Conservation (phyloP, 2,113 vertebrate genomes). For the Oxyura jamaicensis region DNA sequence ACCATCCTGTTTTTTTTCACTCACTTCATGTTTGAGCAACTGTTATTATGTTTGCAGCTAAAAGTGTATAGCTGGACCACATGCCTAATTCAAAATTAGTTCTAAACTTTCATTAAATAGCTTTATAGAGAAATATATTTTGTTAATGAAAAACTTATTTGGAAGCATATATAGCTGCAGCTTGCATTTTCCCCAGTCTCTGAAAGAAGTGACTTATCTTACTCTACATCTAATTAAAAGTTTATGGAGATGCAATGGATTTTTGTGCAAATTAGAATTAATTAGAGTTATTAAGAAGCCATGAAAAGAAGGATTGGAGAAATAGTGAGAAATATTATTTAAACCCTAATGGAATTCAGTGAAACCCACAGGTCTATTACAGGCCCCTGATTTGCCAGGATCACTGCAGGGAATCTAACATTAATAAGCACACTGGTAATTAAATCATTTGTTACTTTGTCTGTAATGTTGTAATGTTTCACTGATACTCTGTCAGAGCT, state of each 20-base stretch:
- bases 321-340: slow-evolving; percentile 89
- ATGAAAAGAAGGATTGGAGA: slow-evolving; percentile 85
- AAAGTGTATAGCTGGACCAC: slow-evolving; percentile 64
- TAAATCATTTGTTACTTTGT: slow-evolving; percentile 89
- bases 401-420: slow-evolving; percentile 88
- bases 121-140: slow-evolving; percentile 68
- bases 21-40: slow-evolving; percentile 68
- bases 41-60: slow-evolving; percentile 73
- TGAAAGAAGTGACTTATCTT: slow-evolving; percentile 77
- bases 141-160: slow-evolving; percentile 73
- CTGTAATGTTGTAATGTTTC: slow-evolving; percentile 89
- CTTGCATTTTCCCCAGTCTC: slow-evolving; percentile 70
- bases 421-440: slow-evolving; percentile 89
- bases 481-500: slow-evolving; percentile 86
- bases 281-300: slow-evolving; percentile 86
- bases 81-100: slow-evolving; percentile 69
- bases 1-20: slow-evolving; percentile 69
- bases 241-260: slow-evolving; percentile 82
- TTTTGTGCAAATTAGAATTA: slow-evolving; percentile 86
- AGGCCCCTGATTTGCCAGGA: slow-evolving; percentile 85
- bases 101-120: slow-evolving; percentile 73
- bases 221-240: slow-evolving; percentile 85
- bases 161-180: slow-evolving; percentile 59
- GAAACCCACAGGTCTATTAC: slow-evolving; percentile 87
- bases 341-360: slow-evolving; percentile 88